These are phyloP conservation scores for Clunio marinus DNA, from an alignment of 2,888 invertebrate species.

Conservation along the genomic window DNA sequence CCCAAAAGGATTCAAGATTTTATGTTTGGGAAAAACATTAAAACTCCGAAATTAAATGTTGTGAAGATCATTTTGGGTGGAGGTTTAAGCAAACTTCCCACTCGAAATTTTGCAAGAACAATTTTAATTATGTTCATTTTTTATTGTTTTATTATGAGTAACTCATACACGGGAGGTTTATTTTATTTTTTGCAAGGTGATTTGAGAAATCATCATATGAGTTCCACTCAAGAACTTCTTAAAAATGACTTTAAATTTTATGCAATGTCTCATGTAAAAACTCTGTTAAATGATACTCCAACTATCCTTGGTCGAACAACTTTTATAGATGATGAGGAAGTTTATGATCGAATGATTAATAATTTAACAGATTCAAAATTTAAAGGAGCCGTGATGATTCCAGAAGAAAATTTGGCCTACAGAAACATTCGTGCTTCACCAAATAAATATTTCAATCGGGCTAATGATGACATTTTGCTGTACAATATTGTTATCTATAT, in stretches of 20 bases:
- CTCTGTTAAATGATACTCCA: no score
- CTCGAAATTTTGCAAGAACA: slow-evolving; percentile 37
- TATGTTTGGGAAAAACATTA: slow-evolving; percentile 12
- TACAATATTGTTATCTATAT: no score
- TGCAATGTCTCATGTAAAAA: no score
- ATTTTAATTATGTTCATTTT: not conserved
- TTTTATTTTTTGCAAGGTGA: slow-evolving; percentile 27
- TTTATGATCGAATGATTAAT: no score
- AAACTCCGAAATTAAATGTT: slow-evolving; percentile 33
- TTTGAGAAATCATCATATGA: not conserved
- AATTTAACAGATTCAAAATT: no score
- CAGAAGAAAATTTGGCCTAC: no score
- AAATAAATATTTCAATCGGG: no score
- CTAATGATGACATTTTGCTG: no score
- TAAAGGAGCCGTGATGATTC: no score
- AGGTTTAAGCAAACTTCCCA: not conserved
- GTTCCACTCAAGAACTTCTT: not conserved
- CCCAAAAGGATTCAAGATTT: slow-evolving; percentile 8
- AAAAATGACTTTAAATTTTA: slow-evolving; percentile 20
- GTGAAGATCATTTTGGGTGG: slow-evolving; percentile 29
- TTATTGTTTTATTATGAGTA: slow-evolving; percentile 16
- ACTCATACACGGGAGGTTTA: slow-evolving; percentile 16
- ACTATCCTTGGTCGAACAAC: no score
- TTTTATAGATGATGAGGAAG: no score
- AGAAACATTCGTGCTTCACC: no score